Conservation (phyloP, 1,140 invertebrate species). For the Pseudomyrmex dendroicus region DNA sequence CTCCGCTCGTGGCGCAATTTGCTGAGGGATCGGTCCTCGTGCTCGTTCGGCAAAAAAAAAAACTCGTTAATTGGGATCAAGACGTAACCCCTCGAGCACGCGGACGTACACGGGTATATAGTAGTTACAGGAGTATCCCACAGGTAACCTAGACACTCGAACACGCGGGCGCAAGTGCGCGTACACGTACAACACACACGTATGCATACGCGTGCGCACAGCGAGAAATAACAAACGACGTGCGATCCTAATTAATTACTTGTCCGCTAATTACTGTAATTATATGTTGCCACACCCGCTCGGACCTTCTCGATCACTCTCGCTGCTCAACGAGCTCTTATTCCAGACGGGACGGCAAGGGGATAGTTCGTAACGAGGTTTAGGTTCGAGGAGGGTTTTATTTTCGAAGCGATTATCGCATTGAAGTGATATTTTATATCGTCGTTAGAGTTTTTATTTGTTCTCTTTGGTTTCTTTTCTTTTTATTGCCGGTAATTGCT, state of each 20-base stretch:
- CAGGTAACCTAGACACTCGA: slow-evolving; percentile 65
- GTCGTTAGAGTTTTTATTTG: slow-evolving; percentile 49
- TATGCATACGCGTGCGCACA: not conserved
- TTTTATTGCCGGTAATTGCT: slow-evolving; percentile 3
- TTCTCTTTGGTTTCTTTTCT: slow-evolving; percentile 7
- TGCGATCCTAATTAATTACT: slow-evolving; percentile 81
- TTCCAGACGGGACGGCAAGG: not conserved
- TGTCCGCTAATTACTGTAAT: slow-evolving; percentile 78
- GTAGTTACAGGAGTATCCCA: slow-evolving; percentile 71
- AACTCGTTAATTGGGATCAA: slow-evolving; percentile 76
- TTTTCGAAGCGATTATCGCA: slow-evolving; percentile 51
- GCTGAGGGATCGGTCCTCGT: slow-evolving; percentile 60
- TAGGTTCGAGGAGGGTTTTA: slow-evolving; percentile 28
- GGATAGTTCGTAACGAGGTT: slow-evolving; percentile 40
- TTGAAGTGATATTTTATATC: slow-evolving; percentile 3
- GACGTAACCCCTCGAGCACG: slow-evolving; percentile 70
- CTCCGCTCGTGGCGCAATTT: slow-evolving; percentile 55
- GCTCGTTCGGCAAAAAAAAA: slow-evolving; percentile 58
- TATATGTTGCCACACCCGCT: slow-evolving; percentile 76
- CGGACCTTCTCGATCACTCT: slow-evolving; percentile 28
- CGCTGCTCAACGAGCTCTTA: slow-evolving; percentile 16
- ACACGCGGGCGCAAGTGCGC: slow-evolving; percentile 35
- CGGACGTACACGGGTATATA: slow-evolving; percentile 66
- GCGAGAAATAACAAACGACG: slow-evolving; percentile 79
- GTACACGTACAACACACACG: slow-evolving; percentile 2